Evolutionary conservation across 1,140 invertebrate genomes (phyloP).

Genomic region (Drosophila cardini): DNA sequence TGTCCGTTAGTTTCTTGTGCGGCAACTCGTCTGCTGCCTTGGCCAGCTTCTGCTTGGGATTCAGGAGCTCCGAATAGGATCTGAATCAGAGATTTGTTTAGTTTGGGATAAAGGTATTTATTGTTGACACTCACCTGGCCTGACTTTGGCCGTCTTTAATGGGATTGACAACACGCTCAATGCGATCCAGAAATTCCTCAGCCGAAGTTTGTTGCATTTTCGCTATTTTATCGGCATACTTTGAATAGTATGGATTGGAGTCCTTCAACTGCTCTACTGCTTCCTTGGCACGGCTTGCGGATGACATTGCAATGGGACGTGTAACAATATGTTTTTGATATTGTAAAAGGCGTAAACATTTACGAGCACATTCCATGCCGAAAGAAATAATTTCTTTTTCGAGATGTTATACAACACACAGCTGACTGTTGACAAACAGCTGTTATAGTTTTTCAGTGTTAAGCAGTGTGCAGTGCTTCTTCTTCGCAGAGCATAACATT

Average conservation of each 20-base stretch:
- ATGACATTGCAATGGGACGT: constrained; percentile 74
- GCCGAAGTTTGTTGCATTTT: constrained; percentile 90
- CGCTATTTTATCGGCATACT: constrained; percentile 92
- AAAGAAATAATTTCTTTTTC: constrained; percentile 31
- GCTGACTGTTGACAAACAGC: constrained; percentile 29
- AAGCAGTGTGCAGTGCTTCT: background rate
- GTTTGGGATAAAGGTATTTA: too few species aligned
- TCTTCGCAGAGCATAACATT: too few species aligned
- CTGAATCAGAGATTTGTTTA: constrained; percentile 21
- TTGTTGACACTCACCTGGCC: constrained; percentile 50
- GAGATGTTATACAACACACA: constrained; percentile 52
- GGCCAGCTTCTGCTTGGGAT: constrained; percentile 85
- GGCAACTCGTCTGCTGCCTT: constrained; percentile 66
- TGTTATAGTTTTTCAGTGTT: constrained; percentile 18
- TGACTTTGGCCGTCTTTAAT: constrained; percentile 85
- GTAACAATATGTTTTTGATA: constrained; percentile 31
- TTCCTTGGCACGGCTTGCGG: constrained; percentile 70
- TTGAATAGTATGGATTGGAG: constrained; percentile 92
- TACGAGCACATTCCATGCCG: constrained; percentile 66
- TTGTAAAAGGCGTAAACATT: constrained; percentile 53
- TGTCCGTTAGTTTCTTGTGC: constrained; percentile 87
- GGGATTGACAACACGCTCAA: constrained; percentile 86
- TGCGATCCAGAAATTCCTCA: constrained; percentile 89
- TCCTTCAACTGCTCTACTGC: constrained; percentile 79
- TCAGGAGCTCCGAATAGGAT: constrained; percentile 84